phyloP scores from a whole-genome alignment of 2,888 invertebrate genomes.

The Thysanoteuthis rhombus region DNA sequence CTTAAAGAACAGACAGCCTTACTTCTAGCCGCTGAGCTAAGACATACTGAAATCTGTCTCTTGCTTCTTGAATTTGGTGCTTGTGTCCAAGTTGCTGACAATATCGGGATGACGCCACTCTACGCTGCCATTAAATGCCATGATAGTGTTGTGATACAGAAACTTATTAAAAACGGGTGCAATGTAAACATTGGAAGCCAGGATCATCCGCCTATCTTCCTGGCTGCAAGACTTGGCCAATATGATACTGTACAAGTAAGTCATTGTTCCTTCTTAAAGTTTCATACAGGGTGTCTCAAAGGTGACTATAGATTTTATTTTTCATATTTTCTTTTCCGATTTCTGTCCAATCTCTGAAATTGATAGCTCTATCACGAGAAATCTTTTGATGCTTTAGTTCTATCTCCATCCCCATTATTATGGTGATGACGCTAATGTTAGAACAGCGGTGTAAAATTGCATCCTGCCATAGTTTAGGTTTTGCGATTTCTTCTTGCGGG shows the following conservation, averaged over 20 bases:
- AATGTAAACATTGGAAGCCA: constrained; percentile 56
- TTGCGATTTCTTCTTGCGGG: no score
- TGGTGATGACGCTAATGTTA: no score
- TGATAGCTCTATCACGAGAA: no score
- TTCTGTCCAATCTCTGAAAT: no score
- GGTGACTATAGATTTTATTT: no score
- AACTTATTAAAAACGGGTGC: constrained; percentile 48
- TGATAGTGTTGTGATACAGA: constrained; percentile 41
- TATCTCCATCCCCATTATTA: no score
- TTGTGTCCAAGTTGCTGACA: constrained; percentile 70
- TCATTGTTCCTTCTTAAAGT: background rate
- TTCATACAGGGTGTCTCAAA: no score
- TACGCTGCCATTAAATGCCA: constrained; percentile 51
- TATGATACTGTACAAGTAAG: constrained; percentile 49
- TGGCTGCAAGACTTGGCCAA: constrained; percentile 50
- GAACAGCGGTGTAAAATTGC: no score
- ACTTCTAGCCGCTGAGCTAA: constrained; percentile 83
- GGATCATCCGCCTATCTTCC: constrained; percentile 54
- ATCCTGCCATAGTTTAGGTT: no score
- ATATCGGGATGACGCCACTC: constrained; percentile 53
- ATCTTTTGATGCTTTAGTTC: no score
- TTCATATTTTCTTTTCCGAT: no score
- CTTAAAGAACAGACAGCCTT: constrained; percentile 75
- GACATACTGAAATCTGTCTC: constrained; percentile 85
- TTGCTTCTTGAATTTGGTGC: constrained; percentile 90